Evolutionary conservation across 2,888 invertebrate species (phyloP), one percentile per base, ranked within the genome.

Genomic region (Rhyacophila evoluta): DNA sequence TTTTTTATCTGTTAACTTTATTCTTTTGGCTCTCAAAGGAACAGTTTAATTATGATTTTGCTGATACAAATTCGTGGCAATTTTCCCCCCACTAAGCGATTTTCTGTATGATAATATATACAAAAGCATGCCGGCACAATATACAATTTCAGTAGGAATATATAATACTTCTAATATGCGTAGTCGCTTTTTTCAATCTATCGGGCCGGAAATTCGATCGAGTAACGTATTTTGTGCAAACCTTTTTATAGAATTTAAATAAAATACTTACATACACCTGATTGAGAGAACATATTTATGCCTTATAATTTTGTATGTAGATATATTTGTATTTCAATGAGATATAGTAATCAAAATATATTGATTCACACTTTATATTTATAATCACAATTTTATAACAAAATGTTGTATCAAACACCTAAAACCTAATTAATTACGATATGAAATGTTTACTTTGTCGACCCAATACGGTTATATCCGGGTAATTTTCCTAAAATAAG

Each of bases 31-130:
- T 41, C 69, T 69, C 69, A 69, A 69, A 69, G 69, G 69, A 33
- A 69, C 69, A 33, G 69, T 69, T 69, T 69, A 69, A 69, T 69
- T 69, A 69, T 69, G 69, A 69, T 69, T 69, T 69, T n/a, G 69
- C 69, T 69, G 69, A 69, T 69, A 69, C 69, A 69, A 69, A 29
- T 69, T 69, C 28, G 28, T n/a, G 69, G 29, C 29, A 15, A 12
- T 28, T 28, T 28, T 69, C 15, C 19, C 69, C 29, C 69, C 12
- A 29, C 69, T 69, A 29, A 28, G 69, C 69, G 15, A 69, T n/a
- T 55, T 55, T 41, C 19, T 55, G 55, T 55, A 55, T 55, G 19
- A 55, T n/a, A n/a, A n/a, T n/a, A n/a, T 25, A 55, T 55, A 25
- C 55, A 55, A 19, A 55, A 55, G 25, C 19, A 19, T 55, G 55